Conservation (phyloP, 2,888 invertebrate genomes). For the Nasonovia ribisnigri region DNA sequence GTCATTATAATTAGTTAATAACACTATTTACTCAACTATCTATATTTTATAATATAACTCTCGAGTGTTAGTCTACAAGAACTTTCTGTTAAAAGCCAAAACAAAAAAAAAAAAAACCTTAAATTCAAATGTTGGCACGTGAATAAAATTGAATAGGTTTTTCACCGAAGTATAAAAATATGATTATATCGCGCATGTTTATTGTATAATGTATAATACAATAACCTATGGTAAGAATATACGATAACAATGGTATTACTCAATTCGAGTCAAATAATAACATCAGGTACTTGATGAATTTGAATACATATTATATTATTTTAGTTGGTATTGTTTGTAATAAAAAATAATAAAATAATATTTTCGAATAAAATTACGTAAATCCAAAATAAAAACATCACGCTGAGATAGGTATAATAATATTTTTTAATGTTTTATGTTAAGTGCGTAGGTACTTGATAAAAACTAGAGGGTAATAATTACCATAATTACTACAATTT, state of each 20-base stretch:
- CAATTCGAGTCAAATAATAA: not conserved
- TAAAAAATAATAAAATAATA: not conserved
- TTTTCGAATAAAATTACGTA: not conserved
- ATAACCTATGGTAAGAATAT: not conserved
- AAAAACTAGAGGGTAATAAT: not conserved
- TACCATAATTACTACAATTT: not conserved
- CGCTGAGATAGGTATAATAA: not conserved
- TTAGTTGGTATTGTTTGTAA: not conserved
- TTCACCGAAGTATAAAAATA: not conserved
- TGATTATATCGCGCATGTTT: not conserved
- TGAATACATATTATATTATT: not conserved
- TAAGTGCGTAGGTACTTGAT: not conserved
- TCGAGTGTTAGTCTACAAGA: not conserved
- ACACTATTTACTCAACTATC: not conserved
- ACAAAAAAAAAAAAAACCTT: not conserved
- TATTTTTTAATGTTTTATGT: not conserved
- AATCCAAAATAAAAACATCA: not conserved
- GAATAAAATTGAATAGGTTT: not conserved
- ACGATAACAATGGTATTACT: not conserved
- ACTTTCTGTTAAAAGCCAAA: not conserved
- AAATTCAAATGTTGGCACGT: not conserved
- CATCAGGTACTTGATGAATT: not conserved
- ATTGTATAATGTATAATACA: not conserved
- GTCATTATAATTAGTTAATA: too few species aligned
- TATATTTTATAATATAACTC: not conserved